These are phyloP conservation scores for Pseudochirops cupreus DNA, from an alignment of 2,797 vertebrate species.

Conservation along the genomic window DNA sequence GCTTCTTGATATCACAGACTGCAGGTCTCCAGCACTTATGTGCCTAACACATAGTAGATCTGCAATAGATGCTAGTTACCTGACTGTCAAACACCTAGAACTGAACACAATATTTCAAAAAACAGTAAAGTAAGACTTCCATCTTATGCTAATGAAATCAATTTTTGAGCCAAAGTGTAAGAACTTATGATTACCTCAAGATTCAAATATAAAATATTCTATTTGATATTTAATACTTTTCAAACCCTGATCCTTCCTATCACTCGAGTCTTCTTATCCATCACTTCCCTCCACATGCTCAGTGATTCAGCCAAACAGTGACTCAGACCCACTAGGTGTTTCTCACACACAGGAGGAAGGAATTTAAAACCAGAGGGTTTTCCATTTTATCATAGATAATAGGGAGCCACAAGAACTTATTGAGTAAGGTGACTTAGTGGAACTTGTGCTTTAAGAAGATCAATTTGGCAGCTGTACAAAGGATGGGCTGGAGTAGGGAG, in stretches of 20 bases:
- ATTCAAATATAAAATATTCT: not conserved
- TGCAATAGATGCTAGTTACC: not conserved
- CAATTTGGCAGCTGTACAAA: not conserved
- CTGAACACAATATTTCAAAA: not conserved
- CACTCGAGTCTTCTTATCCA: not conserved
- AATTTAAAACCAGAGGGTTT: not conserved
- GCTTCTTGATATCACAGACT: not conserved
- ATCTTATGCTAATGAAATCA: not conserved
- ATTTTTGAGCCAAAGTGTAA: not conserved
- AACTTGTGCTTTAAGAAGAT: not conserved
- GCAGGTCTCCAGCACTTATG: not conserved
- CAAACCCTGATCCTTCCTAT: not conserved
- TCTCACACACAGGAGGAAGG: not conserved
- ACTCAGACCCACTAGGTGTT: not conserved
- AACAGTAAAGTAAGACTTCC: not conserved
- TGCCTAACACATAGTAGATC: not conserved
- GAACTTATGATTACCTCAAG: not conserved
- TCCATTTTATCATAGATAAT: not conserved
- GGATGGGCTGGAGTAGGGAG: not conserved
- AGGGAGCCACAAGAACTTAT: not conserved
- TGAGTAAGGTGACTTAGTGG: not conserved
- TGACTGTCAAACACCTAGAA: not conserved
- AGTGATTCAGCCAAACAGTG: not conserved
- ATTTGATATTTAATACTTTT: not conserved
- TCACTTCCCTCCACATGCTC: not conserved